Evolutionary conservation across 2,888 invertebrate genomes (phyloP), one percentile per base, ranked within the genome.

Genomic region (Phortica magna): DNA sequence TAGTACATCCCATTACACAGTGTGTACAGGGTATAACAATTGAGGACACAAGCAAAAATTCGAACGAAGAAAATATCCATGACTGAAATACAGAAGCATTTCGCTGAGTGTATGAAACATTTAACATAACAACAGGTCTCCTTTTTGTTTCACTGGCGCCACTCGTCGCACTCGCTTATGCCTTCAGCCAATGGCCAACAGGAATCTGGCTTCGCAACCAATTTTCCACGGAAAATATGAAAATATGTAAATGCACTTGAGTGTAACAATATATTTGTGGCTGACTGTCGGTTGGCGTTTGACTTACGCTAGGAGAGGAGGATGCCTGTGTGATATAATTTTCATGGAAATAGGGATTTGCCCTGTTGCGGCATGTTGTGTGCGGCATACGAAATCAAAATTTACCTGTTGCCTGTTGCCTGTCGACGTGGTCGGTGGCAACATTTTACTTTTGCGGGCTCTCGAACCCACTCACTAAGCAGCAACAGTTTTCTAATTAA

Each of bases 401-500:
- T 82, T 80, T 89, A 85, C 89, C 85, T 89, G 89, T 89, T 89
- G 88, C 80, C 77, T 43, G 53, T 48, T 14, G 64, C 74, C 31
- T 31, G 31, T 31, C 31, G 31, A 31, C 31, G 31, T 31, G 31
- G 31, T 31, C 31, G 31, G 31, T 31, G 31, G 31, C 31, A 31
- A 31, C 31, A 31, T 43, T 43, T 67, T 70, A 17, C 5, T 59
- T 57, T 42, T 48, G 53, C 48, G 42, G 64, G 73, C 67, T 78
- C 12, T 41, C 53, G 43, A 41, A 61, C 57, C 53, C 1, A 55
- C 53, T 59, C 57, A n/a, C 31, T 19, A n/a, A 61, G 19, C 61
- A 10, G n/a, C 19, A 61, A 61, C 7, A 48, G 31, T 65, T 59
- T 67, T 77, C 55, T 74, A 75, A 57, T 59, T 59, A 65, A 61